These are phyloP conservation scores for Merluccius polli DNA, from an alignment of 2,797 vertebrate genomes.

Conservation along the genomic window DNA sequence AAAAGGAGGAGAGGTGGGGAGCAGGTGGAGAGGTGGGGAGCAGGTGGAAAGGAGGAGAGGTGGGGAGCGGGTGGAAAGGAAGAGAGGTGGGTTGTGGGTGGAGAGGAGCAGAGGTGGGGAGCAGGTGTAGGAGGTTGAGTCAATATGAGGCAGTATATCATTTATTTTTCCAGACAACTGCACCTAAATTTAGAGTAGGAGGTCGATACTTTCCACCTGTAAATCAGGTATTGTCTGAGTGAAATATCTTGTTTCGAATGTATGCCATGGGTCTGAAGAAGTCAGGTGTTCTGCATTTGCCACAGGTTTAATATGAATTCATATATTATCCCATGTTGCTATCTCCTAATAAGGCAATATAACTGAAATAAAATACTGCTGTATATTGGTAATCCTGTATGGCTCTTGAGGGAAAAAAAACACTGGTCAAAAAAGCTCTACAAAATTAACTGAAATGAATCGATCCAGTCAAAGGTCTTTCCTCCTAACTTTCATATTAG, in stretches of 20 bases:
- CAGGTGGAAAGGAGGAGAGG: slow-evolving; percentile 23
- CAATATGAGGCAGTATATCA: not conserved
- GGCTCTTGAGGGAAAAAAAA: not conserved
- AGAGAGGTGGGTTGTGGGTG: slow-evolving; percentile 26
- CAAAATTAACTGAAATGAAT: not conserved
- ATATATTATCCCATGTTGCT: not conserved
- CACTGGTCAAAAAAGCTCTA: not conserved
- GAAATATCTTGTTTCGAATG: slow-evolving; percentile 38
- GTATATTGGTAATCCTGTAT: not conserved
- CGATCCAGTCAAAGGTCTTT: no score
- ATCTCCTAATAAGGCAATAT: not conserved
- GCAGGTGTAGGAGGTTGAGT: not conserved
- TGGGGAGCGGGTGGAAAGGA: slow-evolving; percentile 64
- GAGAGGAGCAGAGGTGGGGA: slow-evolving; percentile 27
- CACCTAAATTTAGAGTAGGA: slow-evolving; percentile 44
- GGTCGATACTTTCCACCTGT: slow-evolving; percentile 59
- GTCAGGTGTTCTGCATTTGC: not conserved
- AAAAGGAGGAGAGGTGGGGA: slow-evolving; percentile 42
- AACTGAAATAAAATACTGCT: not conserved
- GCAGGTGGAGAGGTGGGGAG: slow-evolving; percentile 34
- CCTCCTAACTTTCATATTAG: not conserved
- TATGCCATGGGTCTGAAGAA: slow-evolving; percentile 34
- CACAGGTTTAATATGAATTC: not conserved
- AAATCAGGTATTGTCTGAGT: slow-evolving; percentile 49
- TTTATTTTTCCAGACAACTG: slow-evolving; percentile 48